Base-by-base conservation (phyloP, 1,140 invertebrate species). In the Pseudomyrmex pallidus region DNA sequence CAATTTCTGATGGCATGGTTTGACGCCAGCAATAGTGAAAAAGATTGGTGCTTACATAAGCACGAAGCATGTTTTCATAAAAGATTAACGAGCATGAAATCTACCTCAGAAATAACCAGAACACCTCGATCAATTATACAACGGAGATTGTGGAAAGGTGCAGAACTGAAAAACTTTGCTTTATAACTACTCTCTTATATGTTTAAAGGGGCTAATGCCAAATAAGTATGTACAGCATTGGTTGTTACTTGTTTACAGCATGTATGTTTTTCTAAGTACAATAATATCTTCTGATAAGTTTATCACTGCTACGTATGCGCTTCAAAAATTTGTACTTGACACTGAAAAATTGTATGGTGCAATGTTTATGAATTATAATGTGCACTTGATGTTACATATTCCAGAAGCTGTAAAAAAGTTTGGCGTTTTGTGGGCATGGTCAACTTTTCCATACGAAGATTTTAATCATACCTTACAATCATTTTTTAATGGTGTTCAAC, bases 321-420 rank as follows among this genome's bases (percentile, higher is more conserved):
- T 61, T 61, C 20, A 20, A 61, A 61, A 61, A 61, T 61, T 61
- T 61, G 57, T 61, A 13, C 13, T 61, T 61, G 10, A 61, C 13
- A 61, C n/a, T 61, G 20, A 61, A 61, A 61, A 61, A 61, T 61
- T 61, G 20, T 61, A 61, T 13, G 57, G 10, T 0, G 5, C 8
- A 61, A 61, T 3, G 17, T 61, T 22, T 61, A 61, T 61, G 10
- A 61, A 61, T 25, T 61, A 22, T 7, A 61, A 61, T 13, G 57
- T 61, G 22, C 57, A 61, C 10, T 22, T 63, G 61, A 35, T 63
- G 25, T 63, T 63, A n/a, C 25, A 63, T 44, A 63, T 63, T 35
- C 25, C 25, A 8, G 25, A 25, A 44, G 22, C 61, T 35, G 25
- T 63, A 1, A 63, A 63, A 63, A 15, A 63, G 4, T 63, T 35